Conservation (phyloP, 1,140 invertebrate species). For the Drosophila ironensis region DNA sequence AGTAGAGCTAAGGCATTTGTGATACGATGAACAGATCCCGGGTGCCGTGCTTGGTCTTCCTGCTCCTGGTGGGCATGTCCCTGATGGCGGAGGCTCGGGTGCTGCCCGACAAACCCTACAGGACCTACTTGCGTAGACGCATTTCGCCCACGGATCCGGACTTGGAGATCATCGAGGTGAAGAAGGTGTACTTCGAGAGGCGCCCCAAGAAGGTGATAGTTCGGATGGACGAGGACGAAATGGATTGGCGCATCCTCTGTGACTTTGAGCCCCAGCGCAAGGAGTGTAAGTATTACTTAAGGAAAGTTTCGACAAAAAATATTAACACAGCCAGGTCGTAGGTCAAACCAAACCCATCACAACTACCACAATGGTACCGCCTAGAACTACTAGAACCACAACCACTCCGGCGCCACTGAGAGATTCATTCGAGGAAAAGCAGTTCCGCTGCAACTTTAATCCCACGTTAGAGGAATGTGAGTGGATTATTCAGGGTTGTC, state of each 20-base stretch:
- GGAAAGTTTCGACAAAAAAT: too few species aligned
- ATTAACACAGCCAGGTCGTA: too few species aligned
- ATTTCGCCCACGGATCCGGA: conserved; percentile 8
- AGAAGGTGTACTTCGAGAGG: conserved; percentile 26
- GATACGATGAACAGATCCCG: conserved; percentile 33
- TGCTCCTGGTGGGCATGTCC: background rate
- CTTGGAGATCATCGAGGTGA: conserved; percentile 43
- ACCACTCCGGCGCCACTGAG: background rate
- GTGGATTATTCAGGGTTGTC: background rate
- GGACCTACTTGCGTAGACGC: conserved; percentile 19
- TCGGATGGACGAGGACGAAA: conserved; percentile 6
- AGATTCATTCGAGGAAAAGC: conserved; percentile 5
- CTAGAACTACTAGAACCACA: background rate
- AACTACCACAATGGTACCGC: background rate
- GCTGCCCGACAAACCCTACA: conserved; percentile 10
- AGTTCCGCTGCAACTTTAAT: conserved; percentile 46
- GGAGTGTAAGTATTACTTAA: conserved; percentile 8
- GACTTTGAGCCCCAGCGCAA: conserved; percentile 8
- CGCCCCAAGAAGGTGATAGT: conserved; percentile 33
- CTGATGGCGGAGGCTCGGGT: conserved; percentile 7
- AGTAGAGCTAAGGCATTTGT: too few species aligned
- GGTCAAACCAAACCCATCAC: background rate
- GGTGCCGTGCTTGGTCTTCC: background rate
- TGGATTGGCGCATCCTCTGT: conserved; percentile 21
- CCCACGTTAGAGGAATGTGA: conserved; percentile 48